Base-by-base conservation (phyloP, 2,113 vertebrate species). In the Tylochromis polylepis region DNA sequence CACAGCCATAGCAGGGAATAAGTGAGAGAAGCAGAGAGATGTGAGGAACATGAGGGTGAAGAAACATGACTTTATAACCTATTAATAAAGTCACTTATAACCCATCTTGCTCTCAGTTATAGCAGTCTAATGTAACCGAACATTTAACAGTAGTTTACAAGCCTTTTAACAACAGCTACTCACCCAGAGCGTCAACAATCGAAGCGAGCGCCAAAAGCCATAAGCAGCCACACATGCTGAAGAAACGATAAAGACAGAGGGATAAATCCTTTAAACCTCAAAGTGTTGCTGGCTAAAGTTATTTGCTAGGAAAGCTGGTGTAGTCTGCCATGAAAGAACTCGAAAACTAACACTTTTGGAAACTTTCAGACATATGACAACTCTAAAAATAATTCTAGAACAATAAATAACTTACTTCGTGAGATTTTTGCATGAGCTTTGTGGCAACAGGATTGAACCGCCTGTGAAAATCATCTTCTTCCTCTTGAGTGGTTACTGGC, bases 31-130 rank as follows among this genome's bases (percentile, higher is more conserved):
- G 59, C 34, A 16, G 65, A 43, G n/a, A 70, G 38, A n/a, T 70
- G 65, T 10, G 38, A 70, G 65, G 3, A 70, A 24, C 2, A 51
- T 8, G 16, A 70, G 8, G 36, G n/a, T 46, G 14, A 46, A 24
- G 65, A 36, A 70, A 62, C 16, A 62, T 49, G 46, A 49, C 46
- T 46, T 72, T 27, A 11, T 46, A 27, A 72, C 36, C 0, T 70
- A 10, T 70, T 43, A 41, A 43, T 43, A 43, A 0, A 72, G 41
- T 72, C 14, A 72, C 14, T 46, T 0, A 27, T 46, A 46, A 18
- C 38, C 46, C 0, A 0, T 6, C 38, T 11, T 49, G 15, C 49
- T 0, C 22, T 29, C 22, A 72, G 0, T 72, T 72, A 29, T 0
- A 3, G 5, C 14, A 72, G 0, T 27, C 41, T 72, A 49, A 72